Evolutionary conservation across 2,797 vertebrate species (phyloP).

Genomic region (Pogonophryne albipinna): DNA sequence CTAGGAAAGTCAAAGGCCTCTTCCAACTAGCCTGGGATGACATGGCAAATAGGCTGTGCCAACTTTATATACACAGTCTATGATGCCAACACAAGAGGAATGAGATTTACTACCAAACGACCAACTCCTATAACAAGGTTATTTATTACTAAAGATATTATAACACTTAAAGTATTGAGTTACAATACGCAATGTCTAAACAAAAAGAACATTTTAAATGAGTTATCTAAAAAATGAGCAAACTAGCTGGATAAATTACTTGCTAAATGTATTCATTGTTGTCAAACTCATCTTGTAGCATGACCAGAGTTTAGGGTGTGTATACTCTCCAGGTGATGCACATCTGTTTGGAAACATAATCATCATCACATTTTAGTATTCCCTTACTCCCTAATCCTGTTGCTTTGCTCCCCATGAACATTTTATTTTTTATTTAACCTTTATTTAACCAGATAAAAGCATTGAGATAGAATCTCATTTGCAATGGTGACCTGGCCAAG

Average conservation of each 20-base stretch:
- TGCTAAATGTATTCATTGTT: background rate
- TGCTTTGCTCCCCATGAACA: fast-evolving
- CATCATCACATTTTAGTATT: background rate
- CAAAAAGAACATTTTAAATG: background rate
- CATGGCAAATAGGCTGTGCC: conserved; percentile 56
- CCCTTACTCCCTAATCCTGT: background rate
- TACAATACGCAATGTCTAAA: background rate
- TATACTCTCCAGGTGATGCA: background rate
- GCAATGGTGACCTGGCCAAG: no score
- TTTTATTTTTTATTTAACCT: no score
- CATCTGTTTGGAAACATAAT: background rate
- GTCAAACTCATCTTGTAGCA: background rate
- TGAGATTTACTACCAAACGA: background rate
- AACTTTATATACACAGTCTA: no score
- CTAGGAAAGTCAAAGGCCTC: conserved; percentile 57
- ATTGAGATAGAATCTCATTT: no score
- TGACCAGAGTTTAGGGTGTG: background rate
- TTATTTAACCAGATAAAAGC: no score
- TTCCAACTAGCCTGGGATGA: conserved; percentile 58
- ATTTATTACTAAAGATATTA: no score
- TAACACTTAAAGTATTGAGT: background rate
- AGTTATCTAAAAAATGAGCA: background rate
- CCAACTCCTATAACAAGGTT: fast-evolving
- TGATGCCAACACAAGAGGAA: conserved; percentile 15
- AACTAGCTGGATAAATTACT: background rate